A percentile compares a stretch with the other conserved stretches of the same genome.
Evolutionary conservation across 2,797 vertebrate species (phyloP).

Genomic region (Xerus rutilus): DNA sequence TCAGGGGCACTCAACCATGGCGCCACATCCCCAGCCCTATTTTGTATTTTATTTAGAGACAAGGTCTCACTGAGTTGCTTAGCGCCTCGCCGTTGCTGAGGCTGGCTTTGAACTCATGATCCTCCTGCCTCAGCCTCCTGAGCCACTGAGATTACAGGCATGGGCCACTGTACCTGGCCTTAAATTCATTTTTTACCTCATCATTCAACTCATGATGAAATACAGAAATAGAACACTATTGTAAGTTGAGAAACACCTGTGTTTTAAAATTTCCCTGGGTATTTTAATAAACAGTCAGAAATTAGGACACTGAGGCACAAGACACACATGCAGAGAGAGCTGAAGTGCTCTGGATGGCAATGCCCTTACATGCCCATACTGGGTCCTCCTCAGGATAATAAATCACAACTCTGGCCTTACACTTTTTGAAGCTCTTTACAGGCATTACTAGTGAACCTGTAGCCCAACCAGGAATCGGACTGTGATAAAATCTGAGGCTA

Average conservation of each 20-base stretch:
- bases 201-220: neutral
- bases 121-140: too few species aligned
- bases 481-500: neutral
- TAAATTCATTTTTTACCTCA: neutral
- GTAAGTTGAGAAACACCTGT: neutral
- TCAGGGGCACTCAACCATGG: too few species aligned
- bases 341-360: neutral
- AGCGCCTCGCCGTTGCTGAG: too few species aligned
- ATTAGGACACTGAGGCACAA: neutral
- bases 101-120: too few species aligned
- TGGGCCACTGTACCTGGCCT: too few species aligned
- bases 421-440: constrained; percentile 5
- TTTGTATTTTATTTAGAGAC: too few species aligned
- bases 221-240: neutral
- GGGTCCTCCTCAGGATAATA: neutral
- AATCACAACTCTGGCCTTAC: neutral
- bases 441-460: neutral
- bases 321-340: neutral
- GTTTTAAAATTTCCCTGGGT: neutral
- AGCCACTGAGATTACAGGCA: too few species aligned
- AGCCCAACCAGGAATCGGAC: neutral
- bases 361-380: neutral
- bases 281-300: constrained; percentile 36
- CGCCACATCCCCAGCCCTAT: too few species aligned
- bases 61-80: too few species aligned